Conservation (phyloP, 2,888 invertebrate genomes). For the Dynastes tityus region DNA sequence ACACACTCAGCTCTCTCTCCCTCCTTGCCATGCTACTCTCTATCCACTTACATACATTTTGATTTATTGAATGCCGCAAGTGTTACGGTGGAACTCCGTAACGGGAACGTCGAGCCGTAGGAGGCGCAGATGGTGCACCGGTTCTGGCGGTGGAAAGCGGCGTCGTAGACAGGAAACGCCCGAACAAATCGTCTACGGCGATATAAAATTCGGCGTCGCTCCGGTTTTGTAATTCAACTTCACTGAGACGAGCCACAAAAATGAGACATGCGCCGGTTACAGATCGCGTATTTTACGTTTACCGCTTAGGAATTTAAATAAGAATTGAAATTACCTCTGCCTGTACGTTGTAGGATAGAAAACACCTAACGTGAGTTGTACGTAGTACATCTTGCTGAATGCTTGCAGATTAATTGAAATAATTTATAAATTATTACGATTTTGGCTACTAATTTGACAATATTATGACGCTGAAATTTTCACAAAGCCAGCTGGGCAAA, state of each 20-base stretch:
- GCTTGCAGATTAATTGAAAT: no score
- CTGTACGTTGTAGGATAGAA: not conserved
- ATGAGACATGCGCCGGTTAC: slow-evolving; percentile 44
- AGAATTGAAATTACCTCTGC: slow-evolving; percentile 22
- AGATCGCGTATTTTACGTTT: slow-evolving; percentile 41
- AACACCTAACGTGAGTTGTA: not conserved
- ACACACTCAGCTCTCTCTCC: slow-evolving; percentile 48
- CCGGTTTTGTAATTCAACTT: slow-evolving; percentile 23
- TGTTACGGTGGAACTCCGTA: slow-evolving; percentile 27
- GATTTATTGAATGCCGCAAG: slow-evolving; percentile 52
- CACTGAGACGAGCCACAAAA: slow-evolving; percentile 29
- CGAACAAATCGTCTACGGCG: slow-evolving; percentile 39
- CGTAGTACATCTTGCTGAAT: no score
- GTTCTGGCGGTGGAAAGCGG: slow-evolving; percentile 1
- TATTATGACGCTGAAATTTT: no score
- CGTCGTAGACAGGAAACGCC: slow-evolving; percentile 11
- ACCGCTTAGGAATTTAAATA: slow-evolving; percentile 33
- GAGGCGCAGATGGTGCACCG: slow-evolving; percentile 31
- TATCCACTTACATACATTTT: slow-evolving; percentile 49
- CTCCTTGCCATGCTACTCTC: slow-evolving; percentile 25
- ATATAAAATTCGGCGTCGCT: slow-evolving; percentile 33
- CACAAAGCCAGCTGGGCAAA: no score
- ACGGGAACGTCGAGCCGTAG: not conserved
- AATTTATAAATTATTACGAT: no score
- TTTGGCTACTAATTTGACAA: no score